Evolutionary conservation across 2,888 invertebrate genomes (phyloP), one percentile per base, ranked within the genome.

Genomic region (Aphrophora alni): DNA sequence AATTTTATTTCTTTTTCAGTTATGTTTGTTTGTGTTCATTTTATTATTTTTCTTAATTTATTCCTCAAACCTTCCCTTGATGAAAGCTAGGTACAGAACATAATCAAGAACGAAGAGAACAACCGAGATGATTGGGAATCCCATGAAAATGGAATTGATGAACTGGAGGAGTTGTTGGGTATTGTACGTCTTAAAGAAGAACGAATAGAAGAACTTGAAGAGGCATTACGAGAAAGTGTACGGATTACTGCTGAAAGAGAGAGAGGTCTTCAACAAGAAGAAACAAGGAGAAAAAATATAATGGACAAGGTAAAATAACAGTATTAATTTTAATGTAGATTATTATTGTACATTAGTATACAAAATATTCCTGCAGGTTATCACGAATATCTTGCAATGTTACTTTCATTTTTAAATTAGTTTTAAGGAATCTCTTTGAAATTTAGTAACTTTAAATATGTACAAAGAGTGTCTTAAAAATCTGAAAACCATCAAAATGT

Each of bases 211-310:
- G 95, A 96, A 87, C 89, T 97, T 84, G 96, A 96, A 87, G 94
- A 95, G 85, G 97, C 97, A 25, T 89, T 97, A 82, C 91, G 95
- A 82, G 95, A 96, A 88, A 96, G 95, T 83, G 93, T 94, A 80
- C 87, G 92, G 86, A 92, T 94, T 85, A 92, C 93, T n/a, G 91
- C 92, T 1, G 93, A 94, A 84, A 90, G 93, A 83, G 93, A 93
- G 85, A 90, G 90, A 84, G 91, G 93, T 83, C 90, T 93, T 83
- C 91, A 91, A 85, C 90, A 91, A 84, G 93, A 94, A 87, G 93
- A 93, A 87, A 89, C 90, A 85, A 90, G 90, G 85, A 90, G 92
- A 85, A 91, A 91, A 84, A 90, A 91, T 86, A 92, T 93, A 82
- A 89, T 93, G 85, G 91, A 92, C 85, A 93, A 92, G 91, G 94